Conservation (phyloP, 2,888 invertebrate species). For the Parnassius orleans region DNA sequence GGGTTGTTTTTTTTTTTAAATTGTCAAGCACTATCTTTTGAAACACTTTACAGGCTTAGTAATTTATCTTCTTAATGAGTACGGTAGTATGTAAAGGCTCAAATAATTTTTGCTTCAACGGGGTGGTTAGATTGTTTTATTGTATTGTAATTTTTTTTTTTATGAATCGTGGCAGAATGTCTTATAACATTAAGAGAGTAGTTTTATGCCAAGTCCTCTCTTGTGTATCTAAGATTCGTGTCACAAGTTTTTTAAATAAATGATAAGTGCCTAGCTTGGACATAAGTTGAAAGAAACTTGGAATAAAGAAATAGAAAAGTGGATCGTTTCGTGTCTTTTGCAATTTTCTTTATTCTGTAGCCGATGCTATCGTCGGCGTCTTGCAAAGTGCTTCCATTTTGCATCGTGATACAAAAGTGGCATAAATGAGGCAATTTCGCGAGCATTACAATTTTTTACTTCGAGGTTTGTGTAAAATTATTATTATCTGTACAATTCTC, state of each 20-base stretch:
- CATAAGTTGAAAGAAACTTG: conserved; percentile 3
- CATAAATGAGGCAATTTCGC: conserved; percentile 22
- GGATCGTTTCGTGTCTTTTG: conserved; percentile 20
- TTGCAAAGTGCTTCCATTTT: conserved; percentile 13
- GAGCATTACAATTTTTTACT: conserved; percentile 17
- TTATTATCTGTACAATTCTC: no score
- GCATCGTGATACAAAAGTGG: conserved; percentile 13
- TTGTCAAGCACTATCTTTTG: no score
- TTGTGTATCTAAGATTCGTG: neutral
- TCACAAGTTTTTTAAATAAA: conserved; percentile 1
- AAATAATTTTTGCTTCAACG: neutral
- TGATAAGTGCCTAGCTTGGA: neutral
- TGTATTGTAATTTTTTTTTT: no score
- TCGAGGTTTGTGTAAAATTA: neutral
- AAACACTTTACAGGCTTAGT: no score
- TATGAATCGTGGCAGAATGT: no score
- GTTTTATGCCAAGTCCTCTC: neutral
- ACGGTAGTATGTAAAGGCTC: no score
- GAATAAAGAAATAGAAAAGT: conserved; percentile 17
- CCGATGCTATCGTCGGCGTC: conserved; percentile 17
- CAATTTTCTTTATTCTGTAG: conserved; percentile 14
- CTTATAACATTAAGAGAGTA: neutral
- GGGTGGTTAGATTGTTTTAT: neutral
- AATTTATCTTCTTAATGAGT: no score
- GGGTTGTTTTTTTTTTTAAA: no score